Evolutionary conservation across 1,140 invertebrate genomes (phyloP).

Genomic region (Agraylea sexmaculata): DNA sequence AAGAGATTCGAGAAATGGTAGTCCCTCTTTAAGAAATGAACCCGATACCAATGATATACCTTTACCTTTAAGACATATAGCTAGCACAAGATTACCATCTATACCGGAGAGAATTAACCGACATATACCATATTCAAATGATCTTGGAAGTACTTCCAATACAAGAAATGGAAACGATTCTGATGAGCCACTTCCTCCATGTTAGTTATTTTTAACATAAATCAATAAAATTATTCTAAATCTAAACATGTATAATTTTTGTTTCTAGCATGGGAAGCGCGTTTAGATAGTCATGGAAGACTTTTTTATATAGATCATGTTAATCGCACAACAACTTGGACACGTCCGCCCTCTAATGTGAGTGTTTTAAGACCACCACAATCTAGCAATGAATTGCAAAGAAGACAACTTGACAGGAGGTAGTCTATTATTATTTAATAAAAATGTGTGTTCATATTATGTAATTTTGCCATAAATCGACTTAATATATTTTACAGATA

Average conservation of each 20-base stretch:
- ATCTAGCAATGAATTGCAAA: constrained; percentile 51
- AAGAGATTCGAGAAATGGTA: constrained; percentile 19
- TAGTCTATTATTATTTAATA: too few species aligned
- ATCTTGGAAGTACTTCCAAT: constrained; percentile 13
- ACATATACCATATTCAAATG: constrained; percentile 14
- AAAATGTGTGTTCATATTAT: too few species aligned
- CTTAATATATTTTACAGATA: constrained; percentile 42
- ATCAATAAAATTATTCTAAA: background rate
- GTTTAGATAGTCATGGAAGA: constrained; percentile 83
- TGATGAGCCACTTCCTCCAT: constrained; percentile 72
- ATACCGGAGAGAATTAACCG: constrained; percentile 21
- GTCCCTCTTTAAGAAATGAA: constrained; percentile 20
- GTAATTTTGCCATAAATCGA: background rate
- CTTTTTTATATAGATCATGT: constrained; percentile 90
- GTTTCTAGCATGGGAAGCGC: constrained; percentile 74
- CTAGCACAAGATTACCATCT: constrained; percentile 66
- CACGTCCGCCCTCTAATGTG: constrained; percentile 55
- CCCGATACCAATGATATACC: constrained; percentile 30
- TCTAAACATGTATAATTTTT: constrained; percentile 3
- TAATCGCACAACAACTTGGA: constrained; percentile 87
- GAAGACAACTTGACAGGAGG: constrained; percentile 68
- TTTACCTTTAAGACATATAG: constrained; percentile 56
- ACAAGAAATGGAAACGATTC: constrained; percentile 41
- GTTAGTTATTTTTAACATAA: constrained; percentile 9
- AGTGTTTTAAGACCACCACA: constrained; percentile 37